A percentile compares a stretch with the other conserved stretches of the same genome.
Conservation (phyloP, 2,888 invertebrate genomes). For the Drosophila picticornis region DNA sequence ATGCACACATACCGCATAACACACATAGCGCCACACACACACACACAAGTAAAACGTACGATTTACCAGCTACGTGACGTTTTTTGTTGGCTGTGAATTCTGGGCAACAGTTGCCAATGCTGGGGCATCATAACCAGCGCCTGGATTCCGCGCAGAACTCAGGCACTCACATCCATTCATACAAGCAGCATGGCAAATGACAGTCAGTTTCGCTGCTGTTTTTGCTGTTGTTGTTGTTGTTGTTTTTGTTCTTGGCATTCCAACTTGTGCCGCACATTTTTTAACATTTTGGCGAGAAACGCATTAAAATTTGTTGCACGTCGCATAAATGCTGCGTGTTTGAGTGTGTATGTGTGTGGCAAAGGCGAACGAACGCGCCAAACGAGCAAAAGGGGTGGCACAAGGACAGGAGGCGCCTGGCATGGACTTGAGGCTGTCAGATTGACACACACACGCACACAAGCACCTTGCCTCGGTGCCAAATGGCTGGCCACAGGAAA, state of each 20-base stretch:
- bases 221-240: constrained; percentile 10
- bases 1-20: constrained; percentile 8
- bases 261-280: constrained; percentile 80
- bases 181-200: constrained; percentile 45
- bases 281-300: constrained; percentile 77
- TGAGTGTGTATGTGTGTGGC: constrained; percentile 32
- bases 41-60: constrained; percentile 68
- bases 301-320: constrained; percentile 82
- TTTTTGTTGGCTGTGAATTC: constrained; percentile 69
- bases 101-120: constrained; percentile 74
- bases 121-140: constrained; percentile 49
- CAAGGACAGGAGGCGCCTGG: constrained; percentile 37
- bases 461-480: constrained; percentile 20
- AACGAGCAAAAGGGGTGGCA: constrained; percentile 41
- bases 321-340: constrained; percentile 74
- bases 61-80: constrained; percentile 77
- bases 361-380: constrained; percentile 48
- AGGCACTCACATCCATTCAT: constrained; percentile 27
- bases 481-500: constrained; percentile 52
- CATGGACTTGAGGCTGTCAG: constrained; percentile 33
- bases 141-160: constrained; percentile 29
- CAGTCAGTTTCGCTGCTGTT: constrained; percentile 49
- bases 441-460: constrained; percentile 18
- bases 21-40: constrained; percentile 13
- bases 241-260: constrained; percentile 57